Conservation (phyloP, 2,113 vertebrate genomes). For the Zosterops pallidus region DNA sequence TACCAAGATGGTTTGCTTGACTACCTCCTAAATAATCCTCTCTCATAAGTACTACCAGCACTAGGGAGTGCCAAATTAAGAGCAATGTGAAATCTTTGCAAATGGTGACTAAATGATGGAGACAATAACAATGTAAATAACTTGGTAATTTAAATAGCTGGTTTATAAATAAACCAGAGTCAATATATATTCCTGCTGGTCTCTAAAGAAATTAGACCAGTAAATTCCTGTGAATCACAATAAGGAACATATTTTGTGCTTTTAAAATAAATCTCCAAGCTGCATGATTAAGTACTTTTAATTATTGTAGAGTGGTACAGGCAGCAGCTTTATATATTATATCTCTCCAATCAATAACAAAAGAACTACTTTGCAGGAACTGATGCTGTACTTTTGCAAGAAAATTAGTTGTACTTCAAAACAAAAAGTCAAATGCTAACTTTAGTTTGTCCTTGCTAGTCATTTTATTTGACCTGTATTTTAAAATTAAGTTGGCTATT, state of each 20-base stretch:
- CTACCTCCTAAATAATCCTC: slow-evolving; percentile 4
- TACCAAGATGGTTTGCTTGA: neutral
- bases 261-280: slow-evolving; percentile 66
- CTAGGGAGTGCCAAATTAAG: slow-evolving; percentile 41
- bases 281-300: slow-evolving; percentile 70
- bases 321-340: slow-evolving; percentile 67
- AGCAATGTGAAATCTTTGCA: slow-evolving; percentile 40
- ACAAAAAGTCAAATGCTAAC: neutral
- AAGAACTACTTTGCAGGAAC: slow-evolving; percentile 51
- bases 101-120: slow-evolving; percentile 60
- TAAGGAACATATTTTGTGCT: slow-evolving; percentile 56
- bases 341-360: slow-evolving; percentile 61
- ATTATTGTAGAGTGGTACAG: slow-evolving; percentile 66
- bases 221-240: slow-evolving; percentile 69
- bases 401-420: slow-evolving; percentile 42
- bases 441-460: slow-evolving; percentile 36
- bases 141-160: slow-evolving; percentile 56
- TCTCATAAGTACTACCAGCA: neutral
- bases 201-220: slow-evolving; percentile 67
- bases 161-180: slow-evolving; percentile 65
- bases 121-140: slow-evolving; percentile 67
- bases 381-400: slow-evolving; percentile 42
- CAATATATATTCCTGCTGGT: slow-evolving; percentile 59
- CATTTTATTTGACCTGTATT: neutral
- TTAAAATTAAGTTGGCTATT: slow-evolving; percentile 10